These are phyloP conservation scores for Danaus chrysippus DNA, from an alignment of 2,888 invertebrate genomes.

Conservation along the genomic window DNA sequence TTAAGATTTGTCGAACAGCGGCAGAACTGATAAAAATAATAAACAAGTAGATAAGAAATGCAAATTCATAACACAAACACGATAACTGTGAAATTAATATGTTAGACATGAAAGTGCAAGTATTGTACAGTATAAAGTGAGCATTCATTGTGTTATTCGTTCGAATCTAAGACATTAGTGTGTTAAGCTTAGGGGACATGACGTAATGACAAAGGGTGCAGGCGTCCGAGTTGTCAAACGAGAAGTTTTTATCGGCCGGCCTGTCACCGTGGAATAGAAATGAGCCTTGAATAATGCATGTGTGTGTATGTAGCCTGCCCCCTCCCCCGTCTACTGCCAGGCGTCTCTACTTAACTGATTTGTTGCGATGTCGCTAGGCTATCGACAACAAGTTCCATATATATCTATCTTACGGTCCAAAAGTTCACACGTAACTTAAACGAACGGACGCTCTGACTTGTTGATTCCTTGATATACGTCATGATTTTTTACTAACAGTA, in stretches of 20 bases:
- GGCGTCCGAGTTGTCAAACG: conserved; percentile 76
- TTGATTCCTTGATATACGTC: no score
- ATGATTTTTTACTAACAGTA: no score
- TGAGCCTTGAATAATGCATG: conserved; percentile 77
- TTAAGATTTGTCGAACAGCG: no score
- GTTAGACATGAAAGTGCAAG: conserved; percentile 1
- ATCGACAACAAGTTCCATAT: conserved; percentile 38
- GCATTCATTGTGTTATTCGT: conserved; percentile 36
- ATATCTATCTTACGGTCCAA: conserved; percentile 31
- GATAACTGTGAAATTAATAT: not conserved
- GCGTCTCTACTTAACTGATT: conserved; percentile 53
- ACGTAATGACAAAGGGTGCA: conserved; percentile 75
- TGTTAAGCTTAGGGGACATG: conserved; percentile 54
- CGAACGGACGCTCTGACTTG: no score
- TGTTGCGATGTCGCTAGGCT: conserved; percentile 44
- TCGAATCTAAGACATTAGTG: conserved; percentile 44
- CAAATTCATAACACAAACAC: no score
- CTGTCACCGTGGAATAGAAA: conserved; percentile 77
- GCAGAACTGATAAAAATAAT: no score
- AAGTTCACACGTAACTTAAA: conserved; percentile 16
- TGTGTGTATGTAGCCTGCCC: conserved; percentile 44
- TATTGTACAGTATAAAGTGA: not conserved
- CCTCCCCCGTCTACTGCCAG: conserved; percentile 36
- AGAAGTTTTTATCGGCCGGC: conserved; percentile 76
- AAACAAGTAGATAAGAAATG: no score